phyloP scores from a whole-genome alignment of 2,113 vertebrate genomes.

The Diglossa brunneiventris region DNA sequence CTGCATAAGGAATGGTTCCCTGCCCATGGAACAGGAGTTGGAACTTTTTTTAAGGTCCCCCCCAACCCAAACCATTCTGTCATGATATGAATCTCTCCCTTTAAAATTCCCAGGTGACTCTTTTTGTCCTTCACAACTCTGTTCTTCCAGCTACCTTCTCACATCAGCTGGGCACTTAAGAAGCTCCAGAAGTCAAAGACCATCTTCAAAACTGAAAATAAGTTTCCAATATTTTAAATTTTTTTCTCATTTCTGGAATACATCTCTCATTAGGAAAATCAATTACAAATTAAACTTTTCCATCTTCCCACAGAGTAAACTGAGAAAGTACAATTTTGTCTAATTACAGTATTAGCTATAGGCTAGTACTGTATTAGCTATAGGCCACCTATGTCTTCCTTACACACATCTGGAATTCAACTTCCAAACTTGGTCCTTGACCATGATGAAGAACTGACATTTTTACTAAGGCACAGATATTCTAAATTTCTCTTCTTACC shows the following conservation, averaged over 20 bases:
- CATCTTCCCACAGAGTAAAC: not conserved
- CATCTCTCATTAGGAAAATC: not conserved
- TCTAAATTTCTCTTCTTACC: not conserved
- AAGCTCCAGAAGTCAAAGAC: not conserved
- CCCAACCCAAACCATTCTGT: not conserved
- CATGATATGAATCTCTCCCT: not conserved
- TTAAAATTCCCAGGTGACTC: not conserved
- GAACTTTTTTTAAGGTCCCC: not conserved
- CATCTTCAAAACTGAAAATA: not conserved
- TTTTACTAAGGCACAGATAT: not conserved
- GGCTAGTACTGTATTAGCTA: not conserved
- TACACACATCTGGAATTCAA: not conserved
- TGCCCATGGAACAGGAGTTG: fast-evolving
- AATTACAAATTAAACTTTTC: not conserved
- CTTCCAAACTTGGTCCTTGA: not conserved
- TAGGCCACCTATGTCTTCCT: not conserved
- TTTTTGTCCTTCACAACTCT: not conserved
- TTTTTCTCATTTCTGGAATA: not conserved
- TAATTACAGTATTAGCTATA: not conserved
- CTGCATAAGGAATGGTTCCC: not conserved
- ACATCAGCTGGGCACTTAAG: not conserved
- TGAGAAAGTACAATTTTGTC: not conserved
- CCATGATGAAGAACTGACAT: not conserved
- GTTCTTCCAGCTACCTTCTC: not conserved
- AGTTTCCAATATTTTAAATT: not conserved